phyloP scores from a whole-genome alignment of 1,140 invertebrate genomes.

The Melanaphis sacchari region DNA sequence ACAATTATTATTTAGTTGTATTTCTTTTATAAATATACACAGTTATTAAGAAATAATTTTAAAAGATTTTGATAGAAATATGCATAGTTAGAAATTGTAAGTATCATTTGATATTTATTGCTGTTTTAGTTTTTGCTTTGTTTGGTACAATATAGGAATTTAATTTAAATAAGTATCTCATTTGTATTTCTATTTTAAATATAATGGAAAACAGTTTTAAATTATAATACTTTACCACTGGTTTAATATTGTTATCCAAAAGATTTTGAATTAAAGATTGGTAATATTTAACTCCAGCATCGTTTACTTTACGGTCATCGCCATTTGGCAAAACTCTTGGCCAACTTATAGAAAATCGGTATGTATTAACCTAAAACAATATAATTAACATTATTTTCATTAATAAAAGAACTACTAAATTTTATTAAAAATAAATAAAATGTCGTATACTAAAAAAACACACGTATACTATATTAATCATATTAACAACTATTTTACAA shows the following conservation, averaged over 20 bases:
- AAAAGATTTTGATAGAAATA: neutral
- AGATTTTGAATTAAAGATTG: neutral
- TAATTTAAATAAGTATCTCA: too few species aligned
- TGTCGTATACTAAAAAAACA: neutral
- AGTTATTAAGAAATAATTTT: too few species aligned
- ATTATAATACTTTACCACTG: neutral
- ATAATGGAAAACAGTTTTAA: neutral
- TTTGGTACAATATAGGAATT: too few species aligned
- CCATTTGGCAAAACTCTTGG: neutral
- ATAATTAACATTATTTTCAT: neutral
- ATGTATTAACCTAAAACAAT: neutral
- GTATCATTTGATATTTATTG: too few species aligned
- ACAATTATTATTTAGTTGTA: too few species aligned
- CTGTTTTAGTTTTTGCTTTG: too few species aligned
- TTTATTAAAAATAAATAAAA: neutral
- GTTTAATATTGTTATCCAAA: neutral
- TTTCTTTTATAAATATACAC: too few species aligned
- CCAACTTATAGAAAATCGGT: neutral
- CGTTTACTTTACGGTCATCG: neutral
- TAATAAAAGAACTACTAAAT: too few species aligned
- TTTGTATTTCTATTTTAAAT: too few species aligned
- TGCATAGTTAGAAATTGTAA: neutral
- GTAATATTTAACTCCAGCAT: neutral
- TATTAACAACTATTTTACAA: neutral
- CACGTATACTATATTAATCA: too few species aligned